These are phyloP conservation scores for Zoanthus sansibaricus DNA, from an alignment of 92 coral and sea anemone species.

Conservation along the genomic window DNA sequence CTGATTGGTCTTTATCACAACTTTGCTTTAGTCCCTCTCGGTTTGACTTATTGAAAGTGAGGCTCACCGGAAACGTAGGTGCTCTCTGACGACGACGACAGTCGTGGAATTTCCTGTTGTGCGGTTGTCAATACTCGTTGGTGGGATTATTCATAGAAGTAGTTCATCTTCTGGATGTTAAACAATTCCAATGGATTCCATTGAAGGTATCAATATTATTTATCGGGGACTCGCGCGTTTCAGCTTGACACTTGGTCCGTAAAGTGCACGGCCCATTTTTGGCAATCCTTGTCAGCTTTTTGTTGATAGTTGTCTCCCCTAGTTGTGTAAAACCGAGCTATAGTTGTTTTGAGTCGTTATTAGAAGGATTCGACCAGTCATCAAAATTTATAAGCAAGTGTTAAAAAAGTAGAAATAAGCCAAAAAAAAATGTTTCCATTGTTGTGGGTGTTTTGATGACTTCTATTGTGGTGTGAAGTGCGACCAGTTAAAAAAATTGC, in stretches of 20 bases:
- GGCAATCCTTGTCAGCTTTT: conserved; percentile 37
- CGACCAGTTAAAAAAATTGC: conserved; percentile 4
- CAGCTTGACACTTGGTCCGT: conserved; percentile 20
- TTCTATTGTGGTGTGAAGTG: conserved; percentile 27
- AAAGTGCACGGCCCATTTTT: conserved; percentile 33
- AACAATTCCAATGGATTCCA: conserved; percentile 26
- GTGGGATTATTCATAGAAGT: background rate
- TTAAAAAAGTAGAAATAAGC: background rate
- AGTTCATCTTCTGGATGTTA: background rate
- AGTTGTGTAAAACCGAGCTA: conserved; percentile 14
- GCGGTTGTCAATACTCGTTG: conserved; percentile 15
- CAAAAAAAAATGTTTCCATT: background rate
- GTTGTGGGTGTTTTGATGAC: background rate
- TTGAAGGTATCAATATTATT: conserved; percentile 32
- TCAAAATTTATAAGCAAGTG: conserved; percentile 25
- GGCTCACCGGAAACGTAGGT: conserved; percentile 38
- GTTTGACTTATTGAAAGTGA: background rate
- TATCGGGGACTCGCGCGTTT: conserved; percentile 5
- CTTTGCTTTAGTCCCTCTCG: conserved; percentile 28
- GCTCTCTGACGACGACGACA: background rate
- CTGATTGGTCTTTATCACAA: conserved; percentile 60
- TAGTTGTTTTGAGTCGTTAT: conserved; percentile 21
- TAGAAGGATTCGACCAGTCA: conserved; percentile 30
- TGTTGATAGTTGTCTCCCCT: conserved; percentile 28
- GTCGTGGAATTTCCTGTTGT: conserved; percentile 47